Conservation (phyloP, 2,888 invertebrate genomes). For the Limnephilus lunatus region DNA sequence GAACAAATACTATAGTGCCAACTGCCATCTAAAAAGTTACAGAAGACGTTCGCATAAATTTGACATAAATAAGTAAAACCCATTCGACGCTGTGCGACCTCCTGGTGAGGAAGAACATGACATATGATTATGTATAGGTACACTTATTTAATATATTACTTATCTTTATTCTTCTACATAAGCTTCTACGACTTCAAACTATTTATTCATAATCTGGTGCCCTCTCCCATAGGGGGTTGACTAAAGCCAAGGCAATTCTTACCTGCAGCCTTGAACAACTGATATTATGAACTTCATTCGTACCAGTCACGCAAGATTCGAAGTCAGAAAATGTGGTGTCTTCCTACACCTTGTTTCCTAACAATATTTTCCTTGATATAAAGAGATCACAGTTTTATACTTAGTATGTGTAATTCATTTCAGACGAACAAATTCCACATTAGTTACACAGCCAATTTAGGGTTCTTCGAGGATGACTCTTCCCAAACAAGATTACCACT, state of each 20-base stretch:
- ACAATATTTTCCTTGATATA: background rate
- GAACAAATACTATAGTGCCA: background rate
- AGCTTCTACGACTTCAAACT: background rate
- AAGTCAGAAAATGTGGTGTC: background rate
- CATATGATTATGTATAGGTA: background rate
- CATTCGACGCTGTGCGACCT: background rate
- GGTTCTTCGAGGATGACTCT: background rate
- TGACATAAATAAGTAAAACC: background rate
- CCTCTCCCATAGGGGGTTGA: background rate
- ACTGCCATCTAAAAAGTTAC: background rate
- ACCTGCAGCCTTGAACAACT: background rate
- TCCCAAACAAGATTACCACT: background rate
- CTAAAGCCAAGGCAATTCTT: background rate
- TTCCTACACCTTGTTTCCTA: background rate
- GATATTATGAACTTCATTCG: background rate
- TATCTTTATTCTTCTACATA: too few relatives aligned
- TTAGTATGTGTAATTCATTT: background rate
- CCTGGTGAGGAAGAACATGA: too few relatives aligned
- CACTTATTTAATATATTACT: background rate
- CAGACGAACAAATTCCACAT: background rate
- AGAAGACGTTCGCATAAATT: background rate
- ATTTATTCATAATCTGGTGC: too few relatives aligned
- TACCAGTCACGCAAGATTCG: background rate
- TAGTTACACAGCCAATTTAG: background rate
- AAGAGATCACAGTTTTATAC: background rate